Conservation (phyloP, 2,113 vertebrate species). For the Brienomyrus longianalis region DNA sequence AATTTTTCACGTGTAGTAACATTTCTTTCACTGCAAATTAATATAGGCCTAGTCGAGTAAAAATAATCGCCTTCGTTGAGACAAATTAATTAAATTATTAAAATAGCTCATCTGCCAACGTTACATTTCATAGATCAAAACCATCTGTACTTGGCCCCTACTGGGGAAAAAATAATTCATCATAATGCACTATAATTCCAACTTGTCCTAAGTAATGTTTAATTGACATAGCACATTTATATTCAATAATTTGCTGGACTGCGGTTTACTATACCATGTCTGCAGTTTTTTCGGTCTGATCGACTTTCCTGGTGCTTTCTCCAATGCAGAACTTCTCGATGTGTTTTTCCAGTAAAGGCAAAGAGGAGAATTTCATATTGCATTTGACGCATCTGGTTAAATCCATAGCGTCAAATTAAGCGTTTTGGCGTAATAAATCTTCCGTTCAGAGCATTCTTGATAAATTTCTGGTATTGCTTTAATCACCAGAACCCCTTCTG, state of each 20-base stretch:
- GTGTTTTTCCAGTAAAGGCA: conserved; percentile 39
- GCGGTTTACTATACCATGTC: conserved; percentile 29
- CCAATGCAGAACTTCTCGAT: conserved; percentile 49
- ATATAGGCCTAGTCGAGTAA: not conserved
- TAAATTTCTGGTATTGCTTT: not conserved
- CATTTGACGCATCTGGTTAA: conserved; percentile 36
- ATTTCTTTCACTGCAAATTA: not conserved
- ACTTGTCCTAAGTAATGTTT: not conserved
- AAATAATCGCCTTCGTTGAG: not conserved
- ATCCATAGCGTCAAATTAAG: conserved; percentile 13
- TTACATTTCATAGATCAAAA: not conserved
- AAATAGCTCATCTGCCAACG: not conserved
- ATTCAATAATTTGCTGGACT: not conserved
- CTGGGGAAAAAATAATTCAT: not conserved
- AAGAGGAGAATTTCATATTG: conserved; percentile 46
- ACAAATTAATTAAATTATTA: not conserved
- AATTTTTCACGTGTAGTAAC: not conserved
- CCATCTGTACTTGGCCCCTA: not conserved
- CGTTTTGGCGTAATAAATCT: not conserved
- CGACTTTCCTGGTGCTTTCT: conserved; percentile 24
- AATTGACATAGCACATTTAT: not conserved
- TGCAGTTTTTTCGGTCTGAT: conserved; percentile 26
- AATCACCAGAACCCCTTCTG: not conserved
- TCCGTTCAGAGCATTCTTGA: not conserved
- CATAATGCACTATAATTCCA: not conserved